Evolutionary conservation across 2,888 invertebrate genomes (phyloP).

Genomic region (Sialis fuliginosa): DNA sequence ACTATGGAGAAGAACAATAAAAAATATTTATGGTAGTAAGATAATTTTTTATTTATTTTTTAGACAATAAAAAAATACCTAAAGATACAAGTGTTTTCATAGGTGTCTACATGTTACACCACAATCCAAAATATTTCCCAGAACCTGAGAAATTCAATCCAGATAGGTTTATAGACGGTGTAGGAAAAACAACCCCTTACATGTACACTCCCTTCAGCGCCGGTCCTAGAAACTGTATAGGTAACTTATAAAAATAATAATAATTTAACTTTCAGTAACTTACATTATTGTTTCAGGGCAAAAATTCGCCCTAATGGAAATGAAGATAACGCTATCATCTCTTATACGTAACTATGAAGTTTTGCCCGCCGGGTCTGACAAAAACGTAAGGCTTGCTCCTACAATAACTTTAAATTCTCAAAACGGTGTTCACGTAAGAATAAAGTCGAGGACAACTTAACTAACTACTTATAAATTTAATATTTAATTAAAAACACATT

Average conservation of each 20-base stretch:
- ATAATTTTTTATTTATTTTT: neutral
- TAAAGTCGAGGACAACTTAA: neutral
- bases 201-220: conserved; percentile 1
- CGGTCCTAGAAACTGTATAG: conserved; percentile 3
- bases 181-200: neutral
- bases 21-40: no score
- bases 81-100: neutral
- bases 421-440: neutral
- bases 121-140: neutral
- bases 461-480: no score
- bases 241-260: neutral
- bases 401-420: neutral
- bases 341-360: neutral
- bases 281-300: neutral
- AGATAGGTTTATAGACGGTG: neutral
- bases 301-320: conserved; percentile 1
- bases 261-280: no score
- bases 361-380: neutral
- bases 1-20: no score
- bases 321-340: neutral
- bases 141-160: neutral
- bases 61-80: neutral
- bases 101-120: neutral
- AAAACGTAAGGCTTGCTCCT: neutral
- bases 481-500: no score